A percentile compares a stretch with the other conserved stretches of the same genome.
Evolutionary conservation across 2,797 vertebrate genomes (phyloP).

Genomic region (Jordanella pulchra): DNA sequence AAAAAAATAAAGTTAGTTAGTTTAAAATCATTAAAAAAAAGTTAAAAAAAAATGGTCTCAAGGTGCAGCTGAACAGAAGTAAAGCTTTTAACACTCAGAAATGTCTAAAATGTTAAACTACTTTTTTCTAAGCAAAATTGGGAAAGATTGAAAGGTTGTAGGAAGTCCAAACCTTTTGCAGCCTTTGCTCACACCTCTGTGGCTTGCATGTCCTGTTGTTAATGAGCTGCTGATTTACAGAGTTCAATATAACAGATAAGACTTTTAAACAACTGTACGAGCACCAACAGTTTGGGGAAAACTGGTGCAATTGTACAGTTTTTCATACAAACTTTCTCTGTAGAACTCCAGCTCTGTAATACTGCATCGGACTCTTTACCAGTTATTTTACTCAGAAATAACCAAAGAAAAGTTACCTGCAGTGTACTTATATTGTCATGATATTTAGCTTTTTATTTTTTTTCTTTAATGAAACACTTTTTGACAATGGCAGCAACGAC

Average conservation of each 20-base stretch:
- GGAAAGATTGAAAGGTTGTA: slow-evolving; percentile 1
- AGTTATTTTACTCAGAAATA: slow-evolving; percentile 44
- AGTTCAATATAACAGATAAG: slow-evolving; percentile 17
- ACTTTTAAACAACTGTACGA: slow-evolving; percentile 9
- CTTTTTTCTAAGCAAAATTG: neutral
- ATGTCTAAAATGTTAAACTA: neutral
- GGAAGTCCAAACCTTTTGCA: slow-evolving; percentile 61
- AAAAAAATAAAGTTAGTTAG: no score
- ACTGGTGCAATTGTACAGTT: neutral
- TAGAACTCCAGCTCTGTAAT: slow-evolving; percentile 47
- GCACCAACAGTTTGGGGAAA: slow-evolving; percentile 3
- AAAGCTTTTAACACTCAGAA: no score
- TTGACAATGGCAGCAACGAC: neutral
- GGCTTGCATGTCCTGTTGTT: slow-evolving; percentile 28
- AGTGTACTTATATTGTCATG: neutral
- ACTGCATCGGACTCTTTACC: slow-evolving; percentile 43
- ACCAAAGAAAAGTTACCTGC: slow-evolving; percentile 23
- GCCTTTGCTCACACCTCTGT: slow-evolving; percentile 39
- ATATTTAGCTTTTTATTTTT: slow-evolving; percentile 3
- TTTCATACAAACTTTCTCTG: slow-evolving; percentile 20
- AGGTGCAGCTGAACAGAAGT: neutral
- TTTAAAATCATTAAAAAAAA: neutral
- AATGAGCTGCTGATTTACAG: slow-evolving; percentile 52
- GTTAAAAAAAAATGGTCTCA: neutral
- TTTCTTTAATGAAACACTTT: slow-evolving; percentile 20